phyloP scores from a whole-genome alignment of 2,888 invertebrate species.

The Dendrolimus pini region DNA sequence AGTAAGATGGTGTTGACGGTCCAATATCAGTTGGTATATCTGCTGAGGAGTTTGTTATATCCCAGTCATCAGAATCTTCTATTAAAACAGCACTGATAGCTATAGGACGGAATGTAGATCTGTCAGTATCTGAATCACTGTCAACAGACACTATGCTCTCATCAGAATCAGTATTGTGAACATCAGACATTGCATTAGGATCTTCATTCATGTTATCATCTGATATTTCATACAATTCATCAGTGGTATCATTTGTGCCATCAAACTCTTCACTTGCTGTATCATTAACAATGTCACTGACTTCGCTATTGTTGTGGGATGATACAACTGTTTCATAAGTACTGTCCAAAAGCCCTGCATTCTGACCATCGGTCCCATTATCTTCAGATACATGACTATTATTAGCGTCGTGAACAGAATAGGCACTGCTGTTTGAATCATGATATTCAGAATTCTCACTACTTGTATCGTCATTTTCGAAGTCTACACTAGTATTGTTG shows the following conservation, averaged over 20 bases:
- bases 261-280: no score
- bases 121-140: neutral
- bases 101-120: neutral
- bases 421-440: neutral
- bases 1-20: constrained; percentile 4
- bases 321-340: no score
- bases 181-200: constrained; percentile 1
- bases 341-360: no score
- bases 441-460: neutral
- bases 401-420: no score
- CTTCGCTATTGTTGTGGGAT: no score
- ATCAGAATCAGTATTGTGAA: neutral
- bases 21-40: constrained; percentile 21
- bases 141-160: neutral
- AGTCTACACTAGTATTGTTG: neutral
- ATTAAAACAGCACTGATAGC: neutral
- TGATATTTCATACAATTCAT: neutral
- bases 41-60: constrained; percentile 28
- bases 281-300: no score
- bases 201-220: neutral
- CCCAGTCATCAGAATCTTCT: constrained; percentile 24
- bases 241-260: no score
- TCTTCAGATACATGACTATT: no score
- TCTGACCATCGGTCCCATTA: no score
- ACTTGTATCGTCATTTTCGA: neutral